Conservation (phyloP, 2,888 invertebrate genomes). For the Pilophorus perplexus region DNA sequence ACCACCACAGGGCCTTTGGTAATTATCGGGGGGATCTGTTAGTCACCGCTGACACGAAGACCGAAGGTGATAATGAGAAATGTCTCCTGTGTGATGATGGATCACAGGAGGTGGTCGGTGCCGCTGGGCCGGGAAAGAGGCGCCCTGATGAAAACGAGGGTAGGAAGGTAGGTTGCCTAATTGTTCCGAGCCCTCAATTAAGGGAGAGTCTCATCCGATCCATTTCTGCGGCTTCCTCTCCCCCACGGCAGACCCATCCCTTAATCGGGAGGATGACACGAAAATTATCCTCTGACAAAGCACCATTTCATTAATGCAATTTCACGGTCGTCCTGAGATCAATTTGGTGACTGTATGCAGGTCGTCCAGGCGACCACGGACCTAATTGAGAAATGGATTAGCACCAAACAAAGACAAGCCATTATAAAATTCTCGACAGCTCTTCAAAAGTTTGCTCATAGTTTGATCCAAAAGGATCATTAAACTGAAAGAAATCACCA, state of each 20-base stretch:
- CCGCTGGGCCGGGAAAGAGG: neutral
- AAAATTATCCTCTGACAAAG: conserved; percentile 32
- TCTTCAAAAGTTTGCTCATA: too few relatives aligned
- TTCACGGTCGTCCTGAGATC: too few relatives aligned
- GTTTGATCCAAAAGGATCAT: too few relatives aligned
- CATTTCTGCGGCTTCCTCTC: conserved; percentile 24
- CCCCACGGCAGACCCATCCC: neutral
- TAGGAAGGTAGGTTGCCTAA: conserved; percentile 5
- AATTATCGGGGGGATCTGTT: neutral
- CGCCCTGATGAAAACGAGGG: neutral
- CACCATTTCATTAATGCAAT: conserved; percentile 16
- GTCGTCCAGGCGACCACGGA: too few relatives aligned
- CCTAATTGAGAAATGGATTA: too few relatives aligned
- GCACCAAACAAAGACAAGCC: too few relatives aligned
- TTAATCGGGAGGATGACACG: conserved; percentile 16
- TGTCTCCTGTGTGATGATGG: conserved; percentile 25
- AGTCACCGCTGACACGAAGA: conserved; percentile 5
- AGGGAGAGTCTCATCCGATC: conserved; percentile 21
- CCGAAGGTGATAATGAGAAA: conserved; percentile 29
- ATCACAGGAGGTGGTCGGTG: neutral
- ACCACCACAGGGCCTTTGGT: too few relatives aligned
- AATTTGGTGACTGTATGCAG: too few relatives aligned
- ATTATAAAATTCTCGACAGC: too few relatives aligned
- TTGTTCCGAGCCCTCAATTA: conserved; percentile 30
- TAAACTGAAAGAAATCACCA: too few relatives aligned